These are phyloP conservation scores for Byasa hedistus DNA, from an alignment of 2,888 invertebrate genomes.

Conservation along the genomic window DNA sequence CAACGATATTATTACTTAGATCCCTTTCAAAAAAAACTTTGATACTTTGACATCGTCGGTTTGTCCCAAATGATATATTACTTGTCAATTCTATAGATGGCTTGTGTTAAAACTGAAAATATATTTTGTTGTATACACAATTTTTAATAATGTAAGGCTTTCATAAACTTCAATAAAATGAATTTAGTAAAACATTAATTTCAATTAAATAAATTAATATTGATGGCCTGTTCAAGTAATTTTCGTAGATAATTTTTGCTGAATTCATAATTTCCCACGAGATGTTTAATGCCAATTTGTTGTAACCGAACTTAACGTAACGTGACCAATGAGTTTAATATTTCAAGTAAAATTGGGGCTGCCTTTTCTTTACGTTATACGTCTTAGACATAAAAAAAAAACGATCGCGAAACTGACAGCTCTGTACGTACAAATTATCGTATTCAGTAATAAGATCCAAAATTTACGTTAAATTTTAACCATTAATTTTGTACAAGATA, in stretches of 20 bases:
- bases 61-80: too few species aligned
- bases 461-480: background rate
- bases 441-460: background rate
- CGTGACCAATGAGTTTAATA: conserved; percentile 9
- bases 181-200: background rate
- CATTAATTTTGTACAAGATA: background rate
- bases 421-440: background rate
- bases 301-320: conserved; percentile 3
- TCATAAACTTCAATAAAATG: too few species aligned
- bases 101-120: too few species aligned
- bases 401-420: background rate
- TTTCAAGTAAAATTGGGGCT: conserved; percentile 2
- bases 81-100: too few species aligned
- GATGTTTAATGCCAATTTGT: conserved; percentile 14
- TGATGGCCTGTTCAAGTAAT: conserved; percentile 2
- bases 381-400: background rate
- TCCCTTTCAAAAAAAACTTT: too few species aligned
- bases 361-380: background rate
- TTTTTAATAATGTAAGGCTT: too few species aligned
- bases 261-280: conserved; percentile 18
- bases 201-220: conserved; percentile 1
- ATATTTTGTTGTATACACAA: too few species aligned
- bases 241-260: conserved; percentile 9
- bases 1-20: too few species aligned
- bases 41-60: too few species aligned